phyloP scores from a whole-genome alignment of 2,113 vertebrate genomes.

The Serilophus lunatus region DNA sequence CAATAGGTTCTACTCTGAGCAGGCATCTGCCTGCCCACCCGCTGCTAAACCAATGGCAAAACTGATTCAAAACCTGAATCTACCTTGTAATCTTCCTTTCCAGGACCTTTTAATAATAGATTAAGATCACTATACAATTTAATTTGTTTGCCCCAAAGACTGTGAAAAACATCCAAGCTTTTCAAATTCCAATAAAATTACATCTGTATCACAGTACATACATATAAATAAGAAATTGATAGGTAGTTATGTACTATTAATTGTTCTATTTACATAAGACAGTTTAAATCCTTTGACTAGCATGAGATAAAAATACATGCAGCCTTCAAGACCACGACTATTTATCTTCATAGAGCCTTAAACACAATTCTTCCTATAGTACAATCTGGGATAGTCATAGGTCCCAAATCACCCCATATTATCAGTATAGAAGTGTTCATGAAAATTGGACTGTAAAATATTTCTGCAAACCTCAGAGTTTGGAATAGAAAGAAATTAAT shows the following conservation, averaged over 20 bases:
- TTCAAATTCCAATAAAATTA: conserved; percentile 60
- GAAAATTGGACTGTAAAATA: conserved; percentile 54
- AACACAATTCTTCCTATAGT: not conserved
- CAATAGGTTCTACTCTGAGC: conserved; percentile 87
- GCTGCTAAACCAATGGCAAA: conserved; percentile 84
- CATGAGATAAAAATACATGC: not conserved
- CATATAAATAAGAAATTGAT: conserved; percentile 52
- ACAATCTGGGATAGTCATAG: not conserved
- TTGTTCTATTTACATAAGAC: not conserved
- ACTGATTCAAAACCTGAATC: conserved; percentile 80
- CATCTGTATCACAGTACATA: conserved; percentile 19
- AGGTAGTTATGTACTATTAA: not conserved
- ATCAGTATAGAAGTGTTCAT: not conserved
- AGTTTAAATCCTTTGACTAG: not conserved
- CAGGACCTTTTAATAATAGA: conserved; percentile 78
- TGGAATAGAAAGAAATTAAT: conserved; percentile 58
- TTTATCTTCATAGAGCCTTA: not conserved
- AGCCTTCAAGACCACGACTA: fast-evolving
- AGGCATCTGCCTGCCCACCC: conserved; percentile 93
- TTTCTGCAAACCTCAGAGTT: conserved; percentile 46
- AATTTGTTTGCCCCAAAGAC: conserved; percentile 63
- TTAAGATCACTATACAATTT: conserved; percentile 80
- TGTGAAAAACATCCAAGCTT: conserved; percentile 50
- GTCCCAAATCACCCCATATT: not conserved
- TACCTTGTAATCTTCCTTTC: conserved; percentile 83